Conservation (phyloP, 2,797 vertebrate genomes). For the Melanotaenia trifasciata region DNA sequence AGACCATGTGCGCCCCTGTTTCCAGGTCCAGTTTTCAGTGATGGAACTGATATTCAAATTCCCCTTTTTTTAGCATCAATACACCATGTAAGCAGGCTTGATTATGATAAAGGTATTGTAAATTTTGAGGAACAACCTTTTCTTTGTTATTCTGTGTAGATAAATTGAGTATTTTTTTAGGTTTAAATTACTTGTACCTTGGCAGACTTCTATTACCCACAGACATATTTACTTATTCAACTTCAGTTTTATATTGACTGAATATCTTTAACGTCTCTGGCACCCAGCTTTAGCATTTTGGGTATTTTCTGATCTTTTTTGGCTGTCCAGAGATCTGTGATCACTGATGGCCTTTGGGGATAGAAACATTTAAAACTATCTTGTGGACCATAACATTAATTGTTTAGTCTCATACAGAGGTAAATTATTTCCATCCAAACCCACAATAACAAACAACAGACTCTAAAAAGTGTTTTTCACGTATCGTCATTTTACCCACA, state of each 20-base stretch:
- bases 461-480: conserved; percentile 48
- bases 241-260: too few relatives aligned
- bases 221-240: too few relatives aligned
- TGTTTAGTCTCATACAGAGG: conserved; percentile 53
- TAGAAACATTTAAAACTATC: conserved; percentile 9
- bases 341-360: conserved; percentile 15
- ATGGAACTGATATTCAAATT: neutral
- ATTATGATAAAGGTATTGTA: neutral
- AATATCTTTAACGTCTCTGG: neutral
- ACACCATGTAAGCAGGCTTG: neutral
- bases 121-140: too few relatives aligned
- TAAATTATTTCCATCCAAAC: conserved; percentile 52
- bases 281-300: neutral
- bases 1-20: neutral
- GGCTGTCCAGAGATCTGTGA: neutral
- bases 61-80: neutral
- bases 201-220: too few relatives aligned
- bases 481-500: conserved; percentile 53
- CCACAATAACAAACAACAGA: conserved; percentile 53
- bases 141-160: too few relatives aligned
- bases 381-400: conserved; percentile 19
- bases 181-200: conserved; percentile 9
- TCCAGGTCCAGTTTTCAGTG: neutral
- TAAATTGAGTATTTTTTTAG: neutral
- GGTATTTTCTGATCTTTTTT: neutral